Base-by-base conservation (phyloP, 2,888 invertebrate genomes). In the Elysia crispata region DNA sequence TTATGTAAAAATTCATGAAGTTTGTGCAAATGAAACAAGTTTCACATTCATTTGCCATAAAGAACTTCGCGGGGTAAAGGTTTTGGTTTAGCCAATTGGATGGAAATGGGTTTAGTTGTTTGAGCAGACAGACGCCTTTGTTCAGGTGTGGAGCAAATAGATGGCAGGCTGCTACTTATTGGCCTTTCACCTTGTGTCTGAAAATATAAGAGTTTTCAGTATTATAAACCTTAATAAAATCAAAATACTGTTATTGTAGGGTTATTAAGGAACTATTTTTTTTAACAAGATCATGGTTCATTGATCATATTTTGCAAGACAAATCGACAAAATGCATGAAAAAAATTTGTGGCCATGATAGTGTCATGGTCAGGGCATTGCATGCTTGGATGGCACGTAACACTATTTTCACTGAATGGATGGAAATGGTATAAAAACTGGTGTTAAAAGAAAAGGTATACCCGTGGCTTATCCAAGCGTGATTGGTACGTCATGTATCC, bases 11-110 rank as follows among this genome's bases (percentile, higher is more conserved):
- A n/a, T n/a, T n/a, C n/a, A n/a, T n/a, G n/a, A n/a, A n/a, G n/a
- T n/a, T n/a, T n/a, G n/a, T n/a, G n/a, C n/a, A n/a, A n/a, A 41
- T 11, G 11, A 41, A 41, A 41, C 41, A 41, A 3, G 3, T 11
- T 41, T 41, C 41, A 41, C 11, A 41, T 25, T 79, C 66, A 87
- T 84, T 88, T 88, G 1, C 87, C 83, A 30, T 83, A 88, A 1
- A 89, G 83, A 85, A 88, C 85, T 79, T 88, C 88, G 74, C 87
- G 88, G n/a, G 88, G 84, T 33, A 88, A 83, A 23, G 88, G 88
- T 62, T 86, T 83, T 23, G 88, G 88, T 77, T 87, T 87, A 83
- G 86, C 84, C 1, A 88, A 81, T 79, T 85, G 86, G 25, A 84
- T 86, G 1, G 86, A 82, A 31, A 86, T 82, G 23, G 85, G 74